Conservation (phyloP, 2,113 vertebrate genomes). For the Archocentrus centrarchus region DNA sequence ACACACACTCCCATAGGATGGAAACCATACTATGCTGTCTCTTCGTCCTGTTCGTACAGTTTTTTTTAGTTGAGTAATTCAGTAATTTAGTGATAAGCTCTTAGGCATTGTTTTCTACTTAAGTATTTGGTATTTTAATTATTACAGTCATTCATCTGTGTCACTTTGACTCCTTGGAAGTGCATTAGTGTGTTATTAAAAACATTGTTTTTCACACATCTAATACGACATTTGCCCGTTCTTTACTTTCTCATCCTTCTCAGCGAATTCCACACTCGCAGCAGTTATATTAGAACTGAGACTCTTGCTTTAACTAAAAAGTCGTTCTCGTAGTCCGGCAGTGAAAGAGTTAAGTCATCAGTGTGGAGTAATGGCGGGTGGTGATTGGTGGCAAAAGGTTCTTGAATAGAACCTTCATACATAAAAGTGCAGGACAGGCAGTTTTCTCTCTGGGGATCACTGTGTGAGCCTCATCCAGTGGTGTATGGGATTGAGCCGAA, state of each 20-base stretch:
- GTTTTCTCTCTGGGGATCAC: conserved; percentile 54
- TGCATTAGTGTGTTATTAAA: conserved; percentile 44
- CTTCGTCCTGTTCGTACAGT: background rate
- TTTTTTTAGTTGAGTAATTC: background rate
- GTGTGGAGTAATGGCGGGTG: conserved; percentile 9
- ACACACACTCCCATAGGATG: too few relatives aligned
- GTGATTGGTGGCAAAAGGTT: conserved; percentile 56
- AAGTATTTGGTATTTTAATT: conserved; percentile 39
- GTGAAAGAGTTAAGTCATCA: conserved; percentile 56
- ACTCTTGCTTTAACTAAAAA: background rate
- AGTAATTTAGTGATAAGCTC: background rate
- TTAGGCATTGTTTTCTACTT: conserved; percentile 16
- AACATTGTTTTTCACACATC: conserved; percentile 46
- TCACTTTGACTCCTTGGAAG: conserved; percentile 37
- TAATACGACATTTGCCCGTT: conserved; percentile 21
- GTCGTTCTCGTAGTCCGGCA: conserved; percentile 3
- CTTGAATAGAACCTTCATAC: conserved; percentile 56
- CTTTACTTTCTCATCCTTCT: conserved; percentile 15
- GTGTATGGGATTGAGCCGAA: conserved; percentile 53
- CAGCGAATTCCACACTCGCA: conserved; percentile 8
- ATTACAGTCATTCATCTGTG: conserved; percentile 46
- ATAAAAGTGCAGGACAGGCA: conserved; percentile 58
- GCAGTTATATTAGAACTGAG: background rate
- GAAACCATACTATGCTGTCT: too few relatives aligned
- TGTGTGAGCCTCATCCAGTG: conserved; percentile 56